phyloP scores from a whole-genome alignment of 2,888 invertebrate genomes.

The Scaptomyza parva region DNA sequence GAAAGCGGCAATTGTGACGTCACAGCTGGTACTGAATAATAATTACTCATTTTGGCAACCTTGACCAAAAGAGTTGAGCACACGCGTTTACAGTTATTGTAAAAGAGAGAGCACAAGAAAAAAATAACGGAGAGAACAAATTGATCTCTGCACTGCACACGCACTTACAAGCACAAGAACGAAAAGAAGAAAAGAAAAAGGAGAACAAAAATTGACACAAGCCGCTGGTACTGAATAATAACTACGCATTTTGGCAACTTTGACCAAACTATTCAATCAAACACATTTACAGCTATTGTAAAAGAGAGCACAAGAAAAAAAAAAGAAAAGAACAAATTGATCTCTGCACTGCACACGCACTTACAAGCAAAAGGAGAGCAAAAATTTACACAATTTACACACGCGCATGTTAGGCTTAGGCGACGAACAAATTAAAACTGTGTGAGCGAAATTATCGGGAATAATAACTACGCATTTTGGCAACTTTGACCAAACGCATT shows the following conservation, averaged over 20 bases:
- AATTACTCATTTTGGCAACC: constrained; percentile 1
- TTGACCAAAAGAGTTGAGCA: neutral
- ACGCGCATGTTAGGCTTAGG: too few species aligned
- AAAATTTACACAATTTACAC: too few species aligned
- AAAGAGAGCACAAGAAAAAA: neutral
- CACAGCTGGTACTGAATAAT: neutral
- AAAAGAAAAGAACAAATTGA: neutral
- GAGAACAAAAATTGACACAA: too few species aligned
- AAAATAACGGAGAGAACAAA: neutral
- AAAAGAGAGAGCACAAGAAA: neutral
- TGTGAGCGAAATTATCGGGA: too few species aligned
- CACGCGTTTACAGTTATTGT: neutral
- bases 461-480: neutral
- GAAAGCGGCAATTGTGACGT: neutral
- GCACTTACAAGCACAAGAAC: neutral
- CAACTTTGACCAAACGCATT: too few species aligned
- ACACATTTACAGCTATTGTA: too few species aligned
- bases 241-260: too few species aligned
- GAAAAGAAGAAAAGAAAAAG: neutral
- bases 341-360: neutral
- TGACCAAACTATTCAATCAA: too few species aligned
- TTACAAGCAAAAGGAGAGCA: neutral
- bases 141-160: neutral
- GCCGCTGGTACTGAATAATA: too few species aligned
- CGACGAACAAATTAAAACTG: too few species aligned